A percentile compares a stretch with the other conserved stretches of the same genome.
Conservation (phyloP, 2,888 invertebrate species). For the Eupeodes luniger region DNA sequence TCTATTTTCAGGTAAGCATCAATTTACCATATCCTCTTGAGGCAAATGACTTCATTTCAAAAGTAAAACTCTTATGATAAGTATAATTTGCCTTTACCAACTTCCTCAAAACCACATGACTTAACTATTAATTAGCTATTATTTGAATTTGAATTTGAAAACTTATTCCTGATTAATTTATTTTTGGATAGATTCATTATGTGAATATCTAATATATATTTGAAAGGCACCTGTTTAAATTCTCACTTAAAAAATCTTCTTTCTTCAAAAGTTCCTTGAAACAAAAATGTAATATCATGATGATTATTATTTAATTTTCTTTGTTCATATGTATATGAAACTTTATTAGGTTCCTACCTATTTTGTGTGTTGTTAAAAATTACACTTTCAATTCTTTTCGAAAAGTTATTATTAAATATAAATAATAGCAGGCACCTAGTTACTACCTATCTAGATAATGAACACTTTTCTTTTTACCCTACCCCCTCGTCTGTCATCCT, state of each 20-base stretch:
- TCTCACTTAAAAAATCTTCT: too few species aligned
- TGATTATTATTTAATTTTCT: not conserved
- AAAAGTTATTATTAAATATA: not conserved
- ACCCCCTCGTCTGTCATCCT: not conserved
- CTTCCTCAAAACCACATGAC: too few species aligned
- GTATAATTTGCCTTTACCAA: not conserved
- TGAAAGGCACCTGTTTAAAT: too few species aligned
- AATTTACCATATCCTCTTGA: not conserved
- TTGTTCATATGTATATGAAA: not conserved
- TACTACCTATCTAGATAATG: not conserved
- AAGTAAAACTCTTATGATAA: not conserved
- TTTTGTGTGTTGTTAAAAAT: not conserved
- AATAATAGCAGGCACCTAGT: too few species aligned
- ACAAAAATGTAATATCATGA: not conserved
- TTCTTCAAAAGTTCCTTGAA: not conserved
- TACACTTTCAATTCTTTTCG: not conserved
- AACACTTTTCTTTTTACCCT: not conserved
- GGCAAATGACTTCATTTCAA: not conserved
- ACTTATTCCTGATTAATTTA: too few species aligned
- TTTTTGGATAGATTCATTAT: too few species aligned
- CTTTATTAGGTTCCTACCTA: not conserved
- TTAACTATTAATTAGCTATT: too few species aligned
- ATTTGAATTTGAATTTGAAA: too few species aligned
- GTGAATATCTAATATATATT: too few species aligned
- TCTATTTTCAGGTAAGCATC: conserved; percentile 30